Conservation (phyloP, 2,888 invertebrate genomes). For the Agonum fuliginosum region DNA sequence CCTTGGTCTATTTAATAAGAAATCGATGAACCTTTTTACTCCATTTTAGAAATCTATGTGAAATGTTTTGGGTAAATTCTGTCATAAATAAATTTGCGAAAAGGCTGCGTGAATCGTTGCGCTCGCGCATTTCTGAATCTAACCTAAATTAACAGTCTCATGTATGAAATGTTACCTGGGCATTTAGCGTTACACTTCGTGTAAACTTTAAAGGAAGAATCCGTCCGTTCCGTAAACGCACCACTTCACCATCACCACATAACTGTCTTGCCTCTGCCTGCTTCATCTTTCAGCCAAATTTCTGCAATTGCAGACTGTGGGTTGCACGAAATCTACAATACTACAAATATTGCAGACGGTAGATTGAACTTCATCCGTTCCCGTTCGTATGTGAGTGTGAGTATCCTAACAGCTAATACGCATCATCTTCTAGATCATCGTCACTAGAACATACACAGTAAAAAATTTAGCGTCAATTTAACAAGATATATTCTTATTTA, state of each 20-base stretch:
- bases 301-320: too few relatives aligned
- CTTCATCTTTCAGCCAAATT: background rate
- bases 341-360: too few relatives aligned
- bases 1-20: background rate
- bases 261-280: background rate
- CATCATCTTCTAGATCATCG: constrained; percentile 55
- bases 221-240: constrained; percentile 12
- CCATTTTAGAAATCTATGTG: background rate
- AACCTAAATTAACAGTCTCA: constrained; percentile 38
- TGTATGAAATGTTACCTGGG: constrained; percentile 41
- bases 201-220: constrained; percentile 35
- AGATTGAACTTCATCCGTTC: background rate
- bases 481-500: too few relatives aligned
- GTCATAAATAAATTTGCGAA: constrained; percentile 31
- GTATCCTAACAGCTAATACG: constrained; percentile 43
- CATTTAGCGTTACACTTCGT: constrained; percentile 23
- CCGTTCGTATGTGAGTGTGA: background rate
- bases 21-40: background rate
- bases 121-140: constrained; percentile 6
- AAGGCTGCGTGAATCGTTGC: constrained; percentile 54
- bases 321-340: too few relatives aligned
- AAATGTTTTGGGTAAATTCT: background rate
- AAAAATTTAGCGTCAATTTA: background rate
- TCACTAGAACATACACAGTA: constrained; percentile 47
- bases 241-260: constrained; percentile 39